Base-by-base conservation (phyloP, 2,113 vertebrate genomes). In the Boulengeromyrus knoepffleri region DNA sequence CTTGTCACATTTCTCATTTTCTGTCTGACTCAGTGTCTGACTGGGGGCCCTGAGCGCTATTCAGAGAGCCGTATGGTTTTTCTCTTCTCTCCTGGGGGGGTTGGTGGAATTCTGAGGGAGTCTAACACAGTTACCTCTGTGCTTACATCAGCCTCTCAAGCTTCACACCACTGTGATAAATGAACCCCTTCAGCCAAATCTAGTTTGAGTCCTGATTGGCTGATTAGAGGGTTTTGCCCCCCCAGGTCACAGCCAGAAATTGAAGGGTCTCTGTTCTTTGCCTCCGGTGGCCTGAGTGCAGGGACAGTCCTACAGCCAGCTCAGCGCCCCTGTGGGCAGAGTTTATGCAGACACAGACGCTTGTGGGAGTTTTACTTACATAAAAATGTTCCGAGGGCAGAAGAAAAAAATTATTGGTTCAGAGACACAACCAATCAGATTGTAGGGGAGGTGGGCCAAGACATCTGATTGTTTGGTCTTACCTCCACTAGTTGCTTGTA, bases 111-210 rank as follows among this genome's bases (percentile, higher is more conserved):
- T 36, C 27, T 50, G 86, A 52, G 50, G 45, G 88, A 31, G 39
- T 13, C 42, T 88, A 88, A 88, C 58, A 49, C 24, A 74, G 88
- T 88, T 88, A 88, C 36, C 21, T 13, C 58, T 47, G 8, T 42
- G 56, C 46, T 88, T n/a, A 58, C 88, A 49, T 46, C 62, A 47
- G 62, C n/a, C 21, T 74, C 45, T 24, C n/a, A 88, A 24, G 45
- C 58, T 24, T n/a, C 42, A 47, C 58, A 74, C 58, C 62, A 27
- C 88, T 66, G 46, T 88, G 88, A 88, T 46, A 77, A 88, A 88
- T 74, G 62, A 88, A 24, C 62, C 58, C 58, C 39, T 88, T 88
- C 62, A 74, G 21, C 24, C 56, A 70, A 88, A 88, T 46, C 88
- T 88, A n/a, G 58, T 88, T 88, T 88, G 42, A n/a, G 39, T 24